A percentile compares a stretch with the other conserved stretches of the same genome.
Conservation (phyloP, 2,888 invertebrate genomes). For the Platynereis dumerilii region DNA sequence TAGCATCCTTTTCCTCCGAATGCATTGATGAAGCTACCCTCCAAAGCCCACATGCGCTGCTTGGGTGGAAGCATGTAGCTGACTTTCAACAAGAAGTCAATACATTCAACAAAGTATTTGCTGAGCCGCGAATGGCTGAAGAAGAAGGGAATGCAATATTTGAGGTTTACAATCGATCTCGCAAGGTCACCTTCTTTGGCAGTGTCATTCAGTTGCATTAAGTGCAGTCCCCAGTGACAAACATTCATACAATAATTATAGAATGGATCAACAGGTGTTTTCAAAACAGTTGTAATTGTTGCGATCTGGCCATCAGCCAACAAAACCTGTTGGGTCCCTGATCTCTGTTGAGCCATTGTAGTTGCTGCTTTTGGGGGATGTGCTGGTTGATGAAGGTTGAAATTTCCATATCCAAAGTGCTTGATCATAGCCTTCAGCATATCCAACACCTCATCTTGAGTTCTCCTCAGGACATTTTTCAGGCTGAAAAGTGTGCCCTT, state of each 20-base stretch:
- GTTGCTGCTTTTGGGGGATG: neutral
- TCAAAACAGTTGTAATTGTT: too few species aligned
- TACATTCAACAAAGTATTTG: conserved; percentile 10
- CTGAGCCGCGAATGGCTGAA: neutral
- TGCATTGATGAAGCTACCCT: conserved; percentile 5
- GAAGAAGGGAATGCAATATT: conserved; percentile 14
- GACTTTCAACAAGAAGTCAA: neutral
- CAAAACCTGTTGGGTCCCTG: neutral
- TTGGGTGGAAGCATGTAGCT: neutral
- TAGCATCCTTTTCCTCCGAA: neutral
- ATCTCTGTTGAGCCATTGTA: too few species aligned
- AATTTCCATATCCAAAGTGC: neutral
- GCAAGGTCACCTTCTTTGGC: conserved; percentile 13
- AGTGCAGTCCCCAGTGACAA: conserved; percentile 13
- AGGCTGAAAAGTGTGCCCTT: neutral
- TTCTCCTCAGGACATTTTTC: neutral
- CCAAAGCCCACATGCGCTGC: neutral
- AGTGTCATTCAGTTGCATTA: conserved; percentile 16
- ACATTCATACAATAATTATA: conserved; percentile 4
- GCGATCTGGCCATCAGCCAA: too few species aligned
- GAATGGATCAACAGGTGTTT: neutral
- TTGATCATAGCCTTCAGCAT: too few species aligned
- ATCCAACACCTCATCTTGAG: too few species aligned
- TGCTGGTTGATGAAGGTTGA: neutral
- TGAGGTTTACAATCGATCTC: neutral